Percentiles rank a stretch among this genome's conserved stretches.
Conservation (phyloP, 1,140 invertebrate genomes). For the Macrotrachela quadricornifera region DNA sequence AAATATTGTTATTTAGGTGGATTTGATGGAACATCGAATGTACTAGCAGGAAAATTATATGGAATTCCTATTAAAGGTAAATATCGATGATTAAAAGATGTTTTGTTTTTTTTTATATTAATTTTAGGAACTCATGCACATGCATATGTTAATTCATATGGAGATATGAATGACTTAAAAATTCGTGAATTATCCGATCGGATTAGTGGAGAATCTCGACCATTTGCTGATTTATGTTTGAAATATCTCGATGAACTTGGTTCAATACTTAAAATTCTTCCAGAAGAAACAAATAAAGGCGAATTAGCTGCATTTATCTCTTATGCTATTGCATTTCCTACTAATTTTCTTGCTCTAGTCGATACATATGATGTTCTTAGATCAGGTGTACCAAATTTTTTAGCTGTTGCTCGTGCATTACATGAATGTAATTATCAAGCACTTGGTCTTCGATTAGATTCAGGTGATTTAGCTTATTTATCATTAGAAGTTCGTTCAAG, state of each 20-base stretch:
- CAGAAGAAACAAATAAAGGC: constrained; percentile 21
- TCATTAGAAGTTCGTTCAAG: constrained; percentile 57
- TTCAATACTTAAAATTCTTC: not conserved
- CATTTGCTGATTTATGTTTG: not conserved
- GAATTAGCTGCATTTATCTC: constrained; percentile 79
- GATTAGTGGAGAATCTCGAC: not conserved
- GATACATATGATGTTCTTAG: constrained; percentile 97
- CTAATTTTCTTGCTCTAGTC: constrained; percentile 77
- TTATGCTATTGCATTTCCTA: constrained; percentile 85
- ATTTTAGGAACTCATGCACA: constrained; percentile 62
- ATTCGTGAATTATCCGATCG: not conserved
- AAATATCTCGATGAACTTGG: not conserved
- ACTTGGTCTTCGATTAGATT: constrained; percentile 77
- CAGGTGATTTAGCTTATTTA: constrained; percentile 85
- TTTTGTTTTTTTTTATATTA: too few species aligned
- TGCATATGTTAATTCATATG: constrained; percentile 90
- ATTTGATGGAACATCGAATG: constrained; percentile 98
- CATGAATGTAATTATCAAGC: constrained; percentile 73
- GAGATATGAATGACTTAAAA: constrained; percentile 33
- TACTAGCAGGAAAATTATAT: constrained; percentile 89
- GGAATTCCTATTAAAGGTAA: constrained; percentile 77
- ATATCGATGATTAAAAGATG: too few species aligned
- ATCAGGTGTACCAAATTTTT: constrained; percentile 87
- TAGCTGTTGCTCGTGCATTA: constrained; percentile 77
- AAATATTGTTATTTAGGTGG: constrained; percentile 89